Evolutionary conservation across 2,113 vertebrate genomes (phyloP).

Genomic region (Podarcis cretensis): DNA sequence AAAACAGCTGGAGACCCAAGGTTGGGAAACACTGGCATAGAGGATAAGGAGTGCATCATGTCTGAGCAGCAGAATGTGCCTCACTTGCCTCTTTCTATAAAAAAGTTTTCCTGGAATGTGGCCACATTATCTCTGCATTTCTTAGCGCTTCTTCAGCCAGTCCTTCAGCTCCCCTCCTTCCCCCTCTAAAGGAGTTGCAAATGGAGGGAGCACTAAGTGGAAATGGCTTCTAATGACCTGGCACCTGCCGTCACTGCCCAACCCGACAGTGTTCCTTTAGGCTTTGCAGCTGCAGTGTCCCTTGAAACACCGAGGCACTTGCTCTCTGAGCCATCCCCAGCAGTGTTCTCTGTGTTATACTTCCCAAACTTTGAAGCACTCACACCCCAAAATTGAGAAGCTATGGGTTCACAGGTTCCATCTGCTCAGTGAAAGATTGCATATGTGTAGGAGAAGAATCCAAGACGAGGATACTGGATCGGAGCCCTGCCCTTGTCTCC

Average conservation of each 20-base stretch:
- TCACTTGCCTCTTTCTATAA: neutral
- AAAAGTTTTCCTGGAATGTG: neutral
- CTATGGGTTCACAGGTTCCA: neutral
- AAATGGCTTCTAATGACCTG: neutral
- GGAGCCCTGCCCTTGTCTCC: neutral
- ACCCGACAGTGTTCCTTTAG: neutral
- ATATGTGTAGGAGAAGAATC: neutral
- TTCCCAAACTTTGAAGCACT: neutral
- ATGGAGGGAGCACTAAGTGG: neutral
- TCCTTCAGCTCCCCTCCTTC: neutral
- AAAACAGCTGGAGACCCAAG: too few relatives aligned
- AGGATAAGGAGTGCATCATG: neutral
- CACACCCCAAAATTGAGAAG: neutral
- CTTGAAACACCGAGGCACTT: neutral
- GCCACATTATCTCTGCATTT: neutral
- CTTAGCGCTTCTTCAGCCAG: neutral
- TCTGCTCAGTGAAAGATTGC: neutral
- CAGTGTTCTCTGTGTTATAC: neutral
- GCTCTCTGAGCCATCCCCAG: neutral
- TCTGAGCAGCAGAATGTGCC: neutral
- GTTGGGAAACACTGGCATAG: too few relatives aligned
- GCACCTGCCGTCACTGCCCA: neutral
- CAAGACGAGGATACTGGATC: neutral
- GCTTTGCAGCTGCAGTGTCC: neutral
- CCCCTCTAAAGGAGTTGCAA: neutral